Percentiles rank a stretch among this genome's conserved stretches.
phyloP scores from a whole-genome alignment of 37 sponge, comb jelly and placozoan species.

The Dysidea cf. avara region DNA sequence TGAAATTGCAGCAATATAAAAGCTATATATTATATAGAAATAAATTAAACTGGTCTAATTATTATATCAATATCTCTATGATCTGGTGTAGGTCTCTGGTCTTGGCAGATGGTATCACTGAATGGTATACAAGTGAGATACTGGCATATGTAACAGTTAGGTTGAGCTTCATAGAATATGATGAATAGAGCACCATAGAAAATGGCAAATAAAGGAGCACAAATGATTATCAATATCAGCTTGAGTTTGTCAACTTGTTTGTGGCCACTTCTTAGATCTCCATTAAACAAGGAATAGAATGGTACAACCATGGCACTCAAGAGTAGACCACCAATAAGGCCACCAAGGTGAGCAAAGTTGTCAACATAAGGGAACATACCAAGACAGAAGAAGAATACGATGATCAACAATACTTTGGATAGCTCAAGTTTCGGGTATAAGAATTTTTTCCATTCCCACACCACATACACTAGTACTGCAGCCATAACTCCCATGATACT shows the following conservation, averaged over 20 bases:
- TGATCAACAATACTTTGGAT: slow-evolving; percentile 39
- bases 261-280: not conserved
- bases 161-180: slow-evolving; percentile 66
- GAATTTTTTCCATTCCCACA: slow-evolving; percentile 65
- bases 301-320: slow-evolving; percentile 61
- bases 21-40: too few relatives aligned
- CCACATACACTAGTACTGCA: slow-evolving; percentile 72
- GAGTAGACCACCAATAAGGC: slow-evolving; percentile 72
- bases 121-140: slow-evolving; percentile 92
- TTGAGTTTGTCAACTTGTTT: slow-evolving; percentile 16
- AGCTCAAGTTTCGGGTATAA: slow-evolving; percentile 41
- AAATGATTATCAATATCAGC: slow-evolving; percentile 31
- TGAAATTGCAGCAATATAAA: too few relatives aligned
- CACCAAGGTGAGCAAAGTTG: slow-evolving; percentile 90
- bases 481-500: slow-evolving; percentile 78
- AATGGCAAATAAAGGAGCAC: slow-evolving; percentile 6
- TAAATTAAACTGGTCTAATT: too few relatives aligned
- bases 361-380: slow-evolving; percentile 88
- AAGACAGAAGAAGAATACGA: slow-evolving; percentile 42
- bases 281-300: slow-evolving; percentile 23
- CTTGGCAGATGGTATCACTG: slow-evolving; percentile 65
- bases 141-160: slow-evolving; percentile 58
- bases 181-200: slow-evolving; percentile 52
- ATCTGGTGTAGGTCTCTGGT: slow-evolving; percentile 29
- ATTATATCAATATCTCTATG: not conserved